Conservation (phyloP, 92 coral and sea anemone species). For the Porites cylindrica region DNA sequence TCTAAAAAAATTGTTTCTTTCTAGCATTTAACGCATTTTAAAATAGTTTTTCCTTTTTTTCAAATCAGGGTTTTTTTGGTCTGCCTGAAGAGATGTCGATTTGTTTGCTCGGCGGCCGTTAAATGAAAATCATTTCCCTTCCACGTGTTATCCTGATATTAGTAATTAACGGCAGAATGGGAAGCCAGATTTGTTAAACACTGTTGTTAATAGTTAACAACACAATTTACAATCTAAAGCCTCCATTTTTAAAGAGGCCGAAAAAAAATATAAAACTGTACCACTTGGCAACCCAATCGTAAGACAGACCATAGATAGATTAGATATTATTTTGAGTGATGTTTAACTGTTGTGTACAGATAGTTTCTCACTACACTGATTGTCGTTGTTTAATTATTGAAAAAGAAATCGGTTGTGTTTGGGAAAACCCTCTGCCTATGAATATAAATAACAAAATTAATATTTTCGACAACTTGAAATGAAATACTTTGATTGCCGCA, state of each 20-base stretch:
- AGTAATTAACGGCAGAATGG: not conserved
- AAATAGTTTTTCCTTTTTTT: not conserved
- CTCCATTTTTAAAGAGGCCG: not conserved
- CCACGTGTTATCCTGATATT: not conserved
- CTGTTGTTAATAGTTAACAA: not conserved
- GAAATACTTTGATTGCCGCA: not conserved
- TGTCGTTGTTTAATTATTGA: conserved; percentile 19
- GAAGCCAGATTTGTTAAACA: conserved; percentile 17
- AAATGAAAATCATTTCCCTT: not conserved
- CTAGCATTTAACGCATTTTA: too few species aligned
- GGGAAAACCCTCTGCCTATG: not conserved
- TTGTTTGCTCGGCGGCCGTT: conserved; percentile 1
- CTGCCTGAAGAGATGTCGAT: too few species aligned
- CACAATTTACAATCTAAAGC: conserved; percentile 1
- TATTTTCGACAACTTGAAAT: not conserved
- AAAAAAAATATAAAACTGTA: not conserved
- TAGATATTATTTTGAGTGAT: too few species aligned
- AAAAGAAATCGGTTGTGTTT: not conserved
- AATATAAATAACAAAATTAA: not conserved
- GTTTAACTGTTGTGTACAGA: not conserved
- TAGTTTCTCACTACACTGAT: not conserved
- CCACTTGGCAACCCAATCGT: not conserved
- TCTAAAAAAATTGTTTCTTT: not conserved
- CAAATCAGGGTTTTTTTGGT: not conserved
- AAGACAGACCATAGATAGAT: too few species aligned